Evolutionary conservation across 2,888 invertebrate species (phyloP).

Genomic region (Pegoplata infirma): DNA sequence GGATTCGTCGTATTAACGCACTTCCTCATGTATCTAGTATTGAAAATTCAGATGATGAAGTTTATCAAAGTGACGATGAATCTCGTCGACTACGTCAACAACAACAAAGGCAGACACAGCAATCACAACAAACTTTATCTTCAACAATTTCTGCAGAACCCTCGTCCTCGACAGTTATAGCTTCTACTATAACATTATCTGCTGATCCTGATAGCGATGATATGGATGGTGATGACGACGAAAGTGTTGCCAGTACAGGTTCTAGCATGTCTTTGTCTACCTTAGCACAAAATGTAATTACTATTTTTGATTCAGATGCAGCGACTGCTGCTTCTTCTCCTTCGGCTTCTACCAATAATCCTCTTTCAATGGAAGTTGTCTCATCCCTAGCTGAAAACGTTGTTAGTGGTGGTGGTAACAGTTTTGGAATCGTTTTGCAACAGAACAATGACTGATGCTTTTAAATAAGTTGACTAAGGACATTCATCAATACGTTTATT

Average conservation of each 20-base stretch:
- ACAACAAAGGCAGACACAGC: constrained; percentile 8
- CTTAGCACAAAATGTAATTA: constrained; percentile 6
- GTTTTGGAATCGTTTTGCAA: constrained; percentile 40
- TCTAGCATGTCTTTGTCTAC: constrained; percentile 36
- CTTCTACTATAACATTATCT: background rate
- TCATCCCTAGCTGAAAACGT: background rate
- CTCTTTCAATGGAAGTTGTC: constrained; percentile 12
- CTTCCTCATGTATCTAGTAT: constrained; percentile 65
- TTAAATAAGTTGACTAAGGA: constrained; percentile 18
- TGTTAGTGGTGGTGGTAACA: background rate
- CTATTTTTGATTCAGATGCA: background rate
- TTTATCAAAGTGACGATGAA: constrained; percentile 54
- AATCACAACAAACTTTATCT: background rate
- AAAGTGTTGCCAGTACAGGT: constrained; percentile 47
- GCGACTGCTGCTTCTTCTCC: constrained; percentile 9
- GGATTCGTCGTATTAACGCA: constrained; percentile 39
- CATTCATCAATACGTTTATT: constrained; percentile 14
- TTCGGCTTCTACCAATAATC: constrained; percentile 1
- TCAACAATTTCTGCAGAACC: constrained; percentile 12
- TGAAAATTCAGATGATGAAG: constrained; percentile 70
- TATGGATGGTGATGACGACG: constrained; percentile 18
- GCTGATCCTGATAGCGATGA: background rate
- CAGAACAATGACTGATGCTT: constrained; percentile 51
- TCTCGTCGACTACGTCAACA: constrained; percentile 31
- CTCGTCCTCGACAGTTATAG: constrained; percentile 8